Conservation (phyloP, 2,113 vertebrate genomes). For the Prunella himalayana region DNA sequence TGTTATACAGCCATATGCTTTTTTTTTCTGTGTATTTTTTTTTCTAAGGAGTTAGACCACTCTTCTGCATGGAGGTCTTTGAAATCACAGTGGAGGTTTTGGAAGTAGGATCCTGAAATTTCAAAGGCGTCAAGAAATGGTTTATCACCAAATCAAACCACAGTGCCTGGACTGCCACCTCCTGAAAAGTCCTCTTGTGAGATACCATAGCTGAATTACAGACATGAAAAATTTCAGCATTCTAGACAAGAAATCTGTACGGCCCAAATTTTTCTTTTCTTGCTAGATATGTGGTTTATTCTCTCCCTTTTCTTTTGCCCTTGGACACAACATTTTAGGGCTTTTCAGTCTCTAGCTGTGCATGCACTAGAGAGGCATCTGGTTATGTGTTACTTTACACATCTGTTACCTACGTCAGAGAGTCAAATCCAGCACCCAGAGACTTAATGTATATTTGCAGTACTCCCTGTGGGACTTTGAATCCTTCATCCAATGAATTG, state of each 20-base stretch:
- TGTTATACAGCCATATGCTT: background rate
- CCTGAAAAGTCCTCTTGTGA: background rate
- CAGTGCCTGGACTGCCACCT: background rate
- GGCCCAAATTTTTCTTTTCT: background rate
- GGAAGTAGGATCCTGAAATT: background rate
- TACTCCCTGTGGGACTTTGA: background rate
- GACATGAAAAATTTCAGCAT: background rate
- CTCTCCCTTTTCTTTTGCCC: background rate
- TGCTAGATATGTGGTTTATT: background rate
- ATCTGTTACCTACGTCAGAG: background rate
- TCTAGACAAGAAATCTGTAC: background rate
- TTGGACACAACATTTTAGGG: background rate
- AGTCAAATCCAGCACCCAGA: background rate
- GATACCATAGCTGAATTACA: background rate
- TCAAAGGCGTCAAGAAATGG: background rate
- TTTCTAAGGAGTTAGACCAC: background rate
- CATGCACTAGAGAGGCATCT: background rate
- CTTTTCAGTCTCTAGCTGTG: background rate
- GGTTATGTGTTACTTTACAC: background rate
- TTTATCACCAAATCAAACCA: background rate
- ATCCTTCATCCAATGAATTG: slow-evolving; percentile 12
- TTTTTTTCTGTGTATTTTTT: background rate
- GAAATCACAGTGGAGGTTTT: background rate
- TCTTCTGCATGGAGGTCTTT: background rate
- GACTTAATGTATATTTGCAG: slow-evolving; percentile 9